Conservation (phyloP, 1,140 invertebrate species). For the Eufriesea mexicana region DNA sequence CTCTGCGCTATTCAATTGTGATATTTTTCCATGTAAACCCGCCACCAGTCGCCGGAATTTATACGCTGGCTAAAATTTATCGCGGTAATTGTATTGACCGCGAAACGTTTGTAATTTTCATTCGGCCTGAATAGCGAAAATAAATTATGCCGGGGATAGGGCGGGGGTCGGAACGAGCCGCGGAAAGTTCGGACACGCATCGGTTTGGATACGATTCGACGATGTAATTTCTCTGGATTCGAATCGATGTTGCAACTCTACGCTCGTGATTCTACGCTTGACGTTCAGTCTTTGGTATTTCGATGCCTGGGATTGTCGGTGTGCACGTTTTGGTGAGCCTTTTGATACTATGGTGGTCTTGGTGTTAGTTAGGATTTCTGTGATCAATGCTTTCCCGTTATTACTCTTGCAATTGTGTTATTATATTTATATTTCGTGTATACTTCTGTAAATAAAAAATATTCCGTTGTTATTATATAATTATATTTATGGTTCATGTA, state of each 20-base stretch:
- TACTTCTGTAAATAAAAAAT: too few relatives aligned
- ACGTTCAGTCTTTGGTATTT: too few relatives aligned
- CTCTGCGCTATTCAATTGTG: background rate
- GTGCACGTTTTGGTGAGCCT: too few relatives aligned
- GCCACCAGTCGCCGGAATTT: background rate
- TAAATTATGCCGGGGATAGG: background rate
- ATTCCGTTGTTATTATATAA: too few relatives aligned
- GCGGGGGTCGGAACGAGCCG: background rate
- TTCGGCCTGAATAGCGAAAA: background rate
- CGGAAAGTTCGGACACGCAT: background rate
- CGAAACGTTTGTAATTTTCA: slow-evolving; percentile 5
- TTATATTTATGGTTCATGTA: too few relatives aligned
- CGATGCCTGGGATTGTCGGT: too few relatives aligned
- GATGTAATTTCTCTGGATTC: background rate
- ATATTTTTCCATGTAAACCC: background rate
- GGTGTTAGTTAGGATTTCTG: too few relatives aligned
- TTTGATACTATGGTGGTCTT: too few relatives aligned
- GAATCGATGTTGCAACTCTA: background rate
- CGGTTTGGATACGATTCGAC: background rate
- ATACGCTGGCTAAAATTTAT: background rate
- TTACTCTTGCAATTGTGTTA: too few relatives aligned
- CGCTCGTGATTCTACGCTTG: too few relatives aligned
- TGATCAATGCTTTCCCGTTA: too few relatives aligned
- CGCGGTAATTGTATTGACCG: background rate
- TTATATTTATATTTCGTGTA: too few relatives aligned